Evolutionary conservation across 2,797 vertebrate genomes (phyloP).

Genomic region (Sebastes wilsoni): DNA sequence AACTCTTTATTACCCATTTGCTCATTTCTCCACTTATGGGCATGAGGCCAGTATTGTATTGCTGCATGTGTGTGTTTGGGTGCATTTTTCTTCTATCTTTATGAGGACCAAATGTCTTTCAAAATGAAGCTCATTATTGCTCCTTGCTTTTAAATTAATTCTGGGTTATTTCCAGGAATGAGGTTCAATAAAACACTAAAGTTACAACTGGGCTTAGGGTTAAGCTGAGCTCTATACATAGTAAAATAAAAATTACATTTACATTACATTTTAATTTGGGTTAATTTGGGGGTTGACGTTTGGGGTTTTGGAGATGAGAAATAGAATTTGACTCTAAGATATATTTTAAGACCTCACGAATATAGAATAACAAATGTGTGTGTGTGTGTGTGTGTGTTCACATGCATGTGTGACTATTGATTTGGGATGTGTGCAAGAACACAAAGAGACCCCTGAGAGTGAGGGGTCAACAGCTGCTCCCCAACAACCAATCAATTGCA

Average conservation of each 20-base stretch:
- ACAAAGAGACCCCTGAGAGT: conserved; percentile 83
- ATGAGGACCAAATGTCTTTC: background rate
- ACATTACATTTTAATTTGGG: background rate
- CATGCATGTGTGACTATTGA: conserved; percentile 73
- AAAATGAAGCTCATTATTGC: background rate
- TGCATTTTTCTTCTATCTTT: conserved; percentile 3
- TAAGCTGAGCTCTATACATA: background rate
- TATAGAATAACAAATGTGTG: conserved; percentile 29
- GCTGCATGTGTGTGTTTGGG: conserved; percentile 8
- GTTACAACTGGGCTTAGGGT: background rate
- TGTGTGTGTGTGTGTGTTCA: conserved; percentile 29
- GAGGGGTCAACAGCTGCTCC: conserved; percentile 85
- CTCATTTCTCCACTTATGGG: conserved; percentile 31
- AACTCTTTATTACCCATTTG: conserved; percentile 24
- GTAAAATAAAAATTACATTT: background rate
- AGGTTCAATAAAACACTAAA: background rate
- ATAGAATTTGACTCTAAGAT: conserved; percentile 5
- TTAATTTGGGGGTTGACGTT: background rate
- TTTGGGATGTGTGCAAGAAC: conserved; percentile 82
- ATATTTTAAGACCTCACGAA: background rate
- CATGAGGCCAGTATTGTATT: conserved; percentile 24
- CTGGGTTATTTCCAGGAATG: background rate
- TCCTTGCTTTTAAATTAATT: background rate
- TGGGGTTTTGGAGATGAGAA: conserved; percentile 4
- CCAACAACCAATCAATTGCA: conserved; percentile 85